A percentile compares a stretch with the other conserved stretches of the same genome.
phyloP scores from a whole-genome alignment of 2,888 invertebrate species.

The Arrhopalites spinosus region DNA sequence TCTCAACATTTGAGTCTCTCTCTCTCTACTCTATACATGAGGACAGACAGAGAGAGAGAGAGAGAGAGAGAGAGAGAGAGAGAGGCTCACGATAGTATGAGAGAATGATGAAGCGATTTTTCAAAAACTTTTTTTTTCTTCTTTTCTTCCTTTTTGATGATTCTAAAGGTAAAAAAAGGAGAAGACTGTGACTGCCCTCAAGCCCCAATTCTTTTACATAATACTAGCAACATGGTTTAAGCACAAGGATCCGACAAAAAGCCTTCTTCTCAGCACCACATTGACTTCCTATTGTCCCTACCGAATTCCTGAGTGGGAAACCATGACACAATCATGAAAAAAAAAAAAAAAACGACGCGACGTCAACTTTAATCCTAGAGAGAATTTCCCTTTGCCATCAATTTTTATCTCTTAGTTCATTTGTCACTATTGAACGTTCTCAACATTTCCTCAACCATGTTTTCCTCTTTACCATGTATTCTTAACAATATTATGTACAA shows the following conservation, averaged over 20 bases:
- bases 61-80: too few species aligned
- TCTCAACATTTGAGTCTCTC: not conserved
- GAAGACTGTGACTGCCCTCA: not conserved
- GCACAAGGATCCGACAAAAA: conserved; percentile 4
- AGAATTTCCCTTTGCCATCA: not conserved
- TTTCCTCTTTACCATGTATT: too few species aligned
- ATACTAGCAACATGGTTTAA: not conserved
- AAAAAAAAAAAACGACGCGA: not conserved
- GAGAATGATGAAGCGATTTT: conserved; percentile 12
- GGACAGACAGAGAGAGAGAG: too few species aligned
- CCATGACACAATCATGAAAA: not conserved
- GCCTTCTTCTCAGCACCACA: not conserved
- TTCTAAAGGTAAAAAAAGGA: not conserved
- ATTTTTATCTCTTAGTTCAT: not conserved
- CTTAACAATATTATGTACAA: too few species aligned
- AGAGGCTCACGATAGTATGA: not conserved
- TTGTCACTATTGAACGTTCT: too few species aligned
- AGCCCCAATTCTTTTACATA: conserved; percentile 3
- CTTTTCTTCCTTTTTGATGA: not conserved
- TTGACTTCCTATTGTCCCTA: conserved; percentile 8
- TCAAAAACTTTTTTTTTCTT: not conserved
- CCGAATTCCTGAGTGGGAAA: conserved; percentile 2
- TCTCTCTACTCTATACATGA: not conserved
- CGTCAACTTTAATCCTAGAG: conserved; percentile 1
- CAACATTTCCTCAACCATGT: too few species aligned